These are phyloP conservation scores for Morpho helenor DNA, from an alignment of 2,888 invertebrate species.

Conservation along the genomic window DNA sequence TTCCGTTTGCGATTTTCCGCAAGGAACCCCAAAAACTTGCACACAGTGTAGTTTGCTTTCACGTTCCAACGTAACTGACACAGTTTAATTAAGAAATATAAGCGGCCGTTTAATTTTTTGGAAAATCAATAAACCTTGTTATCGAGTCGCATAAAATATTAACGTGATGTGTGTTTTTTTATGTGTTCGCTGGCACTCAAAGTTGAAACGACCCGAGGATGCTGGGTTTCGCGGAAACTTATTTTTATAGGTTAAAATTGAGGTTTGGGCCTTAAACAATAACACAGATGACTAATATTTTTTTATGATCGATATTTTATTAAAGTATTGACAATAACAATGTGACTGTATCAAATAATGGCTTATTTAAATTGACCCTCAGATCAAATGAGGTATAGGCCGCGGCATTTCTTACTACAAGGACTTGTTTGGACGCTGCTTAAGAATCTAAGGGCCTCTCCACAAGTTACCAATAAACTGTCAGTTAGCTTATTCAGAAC, in stretches of 20 bases:
- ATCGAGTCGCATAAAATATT: slow-evolving; percentile 25
- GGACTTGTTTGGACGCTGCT: no score
- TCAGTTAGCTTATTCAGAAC: no score
- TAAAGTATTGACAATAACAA: no score
- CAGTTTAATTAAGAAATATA: slow-evolving; percentile 27
- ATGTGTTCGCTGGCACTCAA: slow-evolving; percentile 16
- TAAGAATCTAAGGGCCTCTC: no score
- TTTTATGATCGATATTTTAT: no score
- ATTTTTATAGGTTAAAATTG: slow-evolving; percentile 21
- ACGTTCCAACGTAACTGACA: slow-evolving; percentile 22
- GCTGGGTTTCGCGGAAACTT: slow-evolving; percentile 26
- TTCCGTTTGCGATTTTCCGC: no score
- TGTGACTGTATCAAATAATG: no score
- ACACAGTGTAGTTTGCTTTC: slow-evolving; percentile 11
- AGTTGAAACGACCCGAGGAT: slow-evolving; percentile 24
- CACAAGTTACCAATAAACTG: no score
- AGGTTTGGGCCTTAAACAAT: slow-evolving; percentile 13
- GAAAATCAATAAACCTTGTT: slow-evolving; percentile 34
- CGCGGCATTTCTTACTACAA: no score
- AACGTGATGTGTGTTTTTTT: slow-evolving; percentile 20
- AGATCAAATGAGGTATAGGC: no score
- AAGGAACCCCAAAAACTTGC: neutral
- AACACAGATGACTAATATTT: neutral
- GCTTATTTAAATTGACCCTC: no score
- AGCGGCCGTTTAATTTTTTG: slow-evolving; percentile 23